Base-by-base conservation (phyloP, 2,113 vertebrate species). In the Girardinichthys multiradiatus region DNA sequence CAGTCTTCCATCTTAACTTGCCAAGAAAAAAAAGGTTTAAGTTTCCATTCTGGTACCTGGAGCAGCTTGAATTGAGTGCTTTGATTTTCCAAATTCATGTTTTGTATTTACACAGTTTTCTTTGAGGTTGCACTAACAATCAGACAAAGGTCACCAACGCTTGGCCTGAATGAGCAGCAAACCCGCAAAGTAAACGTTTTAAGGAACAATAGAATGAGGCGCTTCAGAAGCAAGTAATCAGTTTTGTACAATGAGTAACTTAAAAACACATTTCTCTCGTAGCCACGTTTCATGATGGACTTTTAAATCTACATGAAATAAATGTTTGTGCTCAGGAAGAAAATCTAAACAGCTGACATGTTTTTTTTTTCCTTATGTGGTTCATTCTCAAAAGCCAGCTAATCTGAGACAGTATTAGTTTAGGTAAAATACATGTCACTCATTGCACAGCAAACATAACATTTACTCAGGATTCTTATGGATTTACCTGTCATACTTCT, bases 301-400 rank as follows among this genome's bases (percentile, higher is more conserved):
- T 74, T 29, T 80, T 7, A 65, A 69, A 62, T 75, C 29, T 64
- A 62, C 33, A 17, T 45, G 2, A 76, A 72, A 76, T 76, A 13
- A 65, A 79, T 42, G 8, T 81, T 89, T 88, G 87, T 89, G 86
- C 80, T 89, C 84, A 83, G 74, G 57, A 83, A 30, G 73, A 24
- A 84, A 72, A 70, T 82, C 71, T 70, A 70, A 72, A 86, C 73
- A 77, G 83, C 0, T 73, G 64, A 83, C 67, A 72, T 27, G 42
- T 29, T 71, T 81, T 76, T 76, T n/a, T 81, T 1, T 10, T 24
- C 48, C 48, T 51, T 21, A 27, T 69, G 58, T 64, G 75, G 76
- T 82, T 81, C 76, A 78, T 70, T 74, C 63, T 82, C 35, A 6
- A 79, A 48, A 61, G 60, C 80, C 73, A 51, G 68, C 51, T 72